Evolutionary conservation across 35 echinoderm and acorn worm species (phyloP), one percentile per base, ranked within the genome.

Genomic region (Amphiura filiformis): DNA sequence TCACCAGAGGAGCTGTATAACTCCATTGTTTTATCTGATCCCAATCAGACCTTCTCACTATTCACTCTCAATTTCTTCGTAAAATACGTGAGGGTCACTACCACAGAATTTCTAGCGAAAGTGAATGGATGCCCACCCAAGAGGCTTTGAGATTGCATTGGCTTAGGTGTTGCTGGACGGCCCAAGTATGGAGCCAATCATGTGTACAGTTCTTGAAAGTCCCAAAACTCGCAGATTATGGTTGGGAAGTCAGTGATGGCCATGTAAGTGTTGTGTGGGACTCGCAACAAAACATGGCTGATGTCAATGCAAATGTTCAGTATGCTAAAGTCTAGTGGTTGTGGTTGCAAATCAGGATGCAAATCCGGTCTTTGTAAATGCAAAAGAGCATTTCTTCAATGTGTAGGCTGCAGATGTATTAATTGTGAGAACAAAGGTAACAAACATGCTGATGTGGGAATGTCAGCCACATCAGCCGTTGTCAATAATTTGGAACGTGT

Each of bases 101-200:
- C 9, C 87, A 89, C 32, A 23, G 79, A 1, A 82, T 89, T 35
- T 64, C 78, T 31, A 78, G 39, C 81, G 87, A 89, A 23, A 32
- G 40, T 22, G 31, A 81, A 34, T 89, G 87, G 52, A 89, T 89
- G 87, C 87, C 87, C 34, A 78, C 78, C 26, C 36, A 34, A 37
- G 82, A 84, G 35, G 82, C 82, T 34, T 61, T 84, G 34, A 56
- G 52, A 13, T 31, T 56, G n/a, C 82, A 84, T 84, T 84, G 82
- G 82, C 35, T 61, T 22, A 4, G 82, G 14, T 4, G n/a, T 34
- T 84, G 82, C 52, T 84, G 82, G 42, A 42, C 40, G 1, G 81
- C 81, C 20, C 36, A 83, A 18, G 13, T 83, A 33, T 83, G 81
- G 81, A 7, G 22, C 1, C 81, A 83, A 83, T 35, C 81, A 39